Conservation (phyloP, 2,797 vertebrate species). For the Pelodytes ibericus region DNA sequence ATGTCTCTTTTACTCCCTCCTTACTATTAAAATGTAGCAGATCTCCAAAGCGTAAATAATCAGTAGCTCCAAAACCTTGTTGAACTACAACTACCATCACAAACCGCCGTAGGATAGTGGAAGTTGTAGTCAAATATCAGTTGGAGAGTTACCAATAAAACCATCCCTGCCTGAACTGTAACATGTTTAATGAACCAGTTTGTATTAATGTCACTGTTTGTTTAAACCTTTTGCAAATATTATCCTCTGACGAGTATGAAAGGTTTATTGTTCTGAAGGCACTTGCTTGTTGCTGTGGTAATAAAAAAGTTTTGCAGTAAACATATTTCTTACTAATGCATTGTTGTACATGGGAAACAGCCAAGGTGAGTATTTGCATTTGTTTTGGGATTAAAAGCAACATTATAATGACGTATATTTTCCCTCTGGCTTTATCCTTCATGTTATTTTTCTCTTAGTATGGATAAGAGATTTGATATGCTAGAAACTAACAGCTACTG, state of each 20-base stretch:
- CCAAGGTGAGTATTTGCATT: constrained; percentile 36
- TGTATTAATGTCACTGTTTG: constrained; percentile 11
- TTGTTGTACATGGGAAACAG: constrained; percentile 33
- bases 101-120: too few relatives aligned
- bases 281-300: background rate
- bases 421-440: constrained; percentile 40
- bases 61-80: too few relatives aligned
- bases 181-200: background rate
- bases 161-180: background rate
- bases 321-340: background rate
- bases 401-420: constrained; percentile 39
- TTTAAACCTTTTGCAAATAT: constrained; percentile 11
- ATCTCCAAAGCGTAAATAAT: too few relatives aligned
- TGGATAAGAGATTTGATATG: constrained; percentile 48
- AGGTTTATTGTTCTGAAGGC: background rate
- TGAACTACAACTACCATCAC: too few relatives aligned
- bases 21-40: too few relatives aligned
- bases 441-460: constrained; percentile 29
- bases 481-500: constrained; percentile 17
- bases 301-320: constrained; percentile 12
- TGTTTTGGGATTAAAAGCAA: constrained; percentile 25
- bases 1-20: too few relatives aligned
- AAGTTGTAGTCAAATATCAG: too few relatives aligned
- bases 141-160: background rate
- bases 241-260: background rate